phyloP scores from a whole-genome alignment of 2,113 vertebrate genomes.

The Bubo scandiacus region DNA sequence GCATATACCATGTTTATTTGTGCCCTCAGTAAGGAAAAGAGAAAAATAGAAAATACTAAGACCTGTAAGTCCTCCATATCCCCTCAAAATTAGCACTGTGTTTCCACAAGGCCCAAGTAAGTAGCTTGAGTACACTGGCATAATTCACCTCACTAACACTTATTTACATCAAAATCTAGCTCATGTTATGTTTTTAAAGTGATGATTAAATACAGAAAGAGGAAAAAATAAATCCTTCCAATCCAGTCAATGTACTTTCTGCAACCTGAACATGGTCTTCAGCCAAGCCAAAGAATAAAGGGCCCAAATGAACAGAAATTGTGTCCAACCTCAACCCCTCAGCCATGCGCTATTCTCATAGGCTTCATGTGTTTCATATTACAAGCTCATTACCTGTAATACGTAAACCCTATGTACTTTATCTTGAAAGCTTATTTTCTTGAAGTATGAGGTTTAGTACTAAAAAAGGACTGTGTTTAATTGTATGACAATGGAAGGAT shows the following conservation, averaged over 20 bases:
- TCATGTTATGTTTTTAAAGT: not conserved
- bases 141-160: not conserved
- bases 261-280: not conserved
- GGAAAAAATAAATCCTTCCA: not conserved
- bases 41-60: not conserved
- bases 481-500: slow-evolving; percentile 24
- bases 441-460: not conserved
- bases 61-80: not conserved
- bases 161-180: not conserved
- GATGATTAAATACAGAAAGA: not conserved
- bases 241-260: not conserved
- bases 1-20: not conserved
- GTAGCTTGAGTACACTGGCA: not conserved
- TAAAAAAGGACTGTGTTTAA: slow-evolving; percentile 34
- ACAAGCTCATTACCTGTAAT: not conserved
- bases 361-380: not conserved
- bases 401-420: not conserved
- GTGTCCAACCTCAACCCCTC: not conserved
- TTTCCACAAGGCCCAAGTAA: not conserved
- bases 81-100: not conserved
- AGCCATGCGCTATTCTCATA: rapidly evolving
- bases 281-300: not conserved
- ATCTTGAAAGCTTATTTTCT: slow-evolving; percentile 12
- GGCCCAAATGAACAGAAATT: not conserved
- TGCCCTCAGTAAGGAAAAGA: not conserved